These are phyloP conservation scores for Neuroterus valhalla DNA, from an alignment of 1,140 invertebrate genomes.

Conservation along the genomic window DNA sequence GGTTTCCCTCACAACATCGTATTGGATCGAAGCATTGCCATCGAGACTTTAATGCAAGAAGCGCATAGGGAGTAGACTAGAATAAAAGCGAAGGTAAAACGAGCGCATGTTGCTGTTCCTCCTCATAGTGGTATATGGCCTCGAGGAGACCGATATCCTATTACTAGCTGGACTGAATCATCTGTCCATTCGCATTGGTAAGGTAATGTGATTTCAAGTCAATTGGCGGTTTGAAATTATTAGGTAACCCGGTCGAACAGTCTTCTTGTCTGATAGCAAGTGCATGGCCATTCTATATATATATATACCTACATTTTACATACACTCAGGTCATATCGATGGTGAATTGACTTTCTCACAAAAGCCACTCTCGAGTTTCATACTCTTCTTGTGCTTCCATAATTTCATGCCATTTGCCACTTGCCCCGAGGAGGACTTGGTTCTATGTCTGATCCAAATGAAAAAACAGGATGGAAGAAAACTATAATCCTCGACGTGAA, in stretches of 20 bases:
- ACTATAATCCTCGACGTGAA: conserved; percentile 12
- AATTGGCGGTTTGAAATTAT: conserved; percentile 47
- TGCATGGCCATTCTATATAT: conserved; percentile 19
- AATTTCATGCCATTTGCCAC: conserved; percentile 23
- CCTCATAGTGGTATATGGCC: conserved; percentile 4
- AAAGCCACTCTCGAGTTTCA: not conserved
- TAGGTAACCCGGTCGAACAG: conserved; percentile 46
- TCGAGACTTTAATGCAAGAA: conserved; percentile 15
- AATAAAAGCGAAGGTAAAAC: conserved; percentile 15
- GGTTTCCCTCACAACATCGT: conserved; percentile 3
- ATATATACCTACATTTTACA: not conserved
- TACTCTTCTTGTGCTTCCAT: not conserved
- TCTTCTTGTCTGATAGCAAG: conserved; percentile 6
- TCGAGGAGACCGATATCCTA: conserved; percentile 34
- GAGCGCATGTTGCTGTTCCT: conserved; percentile 1
- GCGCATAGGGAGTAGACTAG: not conserved
- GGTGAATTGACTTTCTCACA: conserved; percentile 17
- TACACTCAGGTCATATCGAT: not conserved
- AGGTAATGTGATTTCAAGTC: conserved; percentile 44
- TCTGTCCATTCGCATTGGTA: conserved; percentile 39
- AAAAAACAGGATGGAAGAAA: conserved; percentile 15
- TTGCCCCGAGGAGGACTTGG: conserved; percentile 19
- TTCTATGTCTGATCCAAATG: not conserved
- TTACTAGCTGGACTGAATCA: conserved; percentile 44
- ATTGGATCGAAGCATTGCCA: not conserved